Conservation (phyloP, 2,888 invertebrate species). For the Conus canariensis region DNA sequence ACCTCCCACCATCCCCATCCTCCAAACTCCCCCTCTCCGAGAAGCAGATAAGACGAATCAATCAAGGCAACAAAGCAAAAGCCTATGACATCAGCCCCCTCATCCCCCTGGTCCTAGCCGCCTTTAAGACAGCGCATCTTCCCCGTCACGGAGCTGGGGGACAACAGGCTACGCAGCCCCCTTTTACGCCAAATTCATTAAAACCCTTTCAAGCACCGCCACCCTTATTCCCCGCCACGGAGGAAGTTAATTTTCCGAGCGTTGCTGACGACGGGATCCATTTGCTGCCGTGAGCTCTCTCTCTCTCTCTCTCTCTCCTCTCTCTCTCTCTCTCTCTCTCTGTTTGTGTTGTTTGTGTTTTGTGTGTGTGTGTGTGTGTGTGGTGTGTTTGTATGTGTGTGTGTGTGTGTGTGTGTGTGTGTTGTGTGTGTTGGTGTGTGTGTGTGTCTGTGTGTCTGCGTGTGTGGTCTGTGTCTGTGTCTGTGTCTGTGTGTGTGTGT, state of each 20-base stretch:
- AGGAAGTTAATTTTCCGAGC: constrained; percentile 43
- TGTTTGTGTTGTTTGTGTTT: neutral
- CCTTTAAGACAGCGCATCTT: neutral
- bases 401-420: neutral
- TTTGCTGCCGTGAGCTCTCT: constrained; percentile 27
- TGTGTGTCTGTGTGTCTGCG: no score
- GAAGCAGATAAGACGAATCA: constrained; percentile 30
- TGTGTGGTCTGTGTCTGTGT: no score
- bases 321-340: no score
- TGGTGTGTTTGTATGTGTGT: neutral
- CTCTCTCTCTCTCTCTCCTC: no score
- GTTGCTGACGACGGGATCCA: constrained; percentile 40
- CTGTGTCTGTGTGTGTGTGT: neutral
- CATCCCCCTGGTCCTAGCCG: constrained; percentile 13
- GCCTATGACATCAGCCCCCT: constrained; percentile 14
- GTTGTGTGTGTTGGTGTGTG: neutral
- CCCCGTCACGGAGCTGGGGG: constrained; percentile 1
- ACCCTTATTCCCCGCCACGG: constrained; percentile 40
- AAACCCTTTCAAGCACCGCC: constrained; percentile 39
- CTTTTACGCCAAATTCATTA: constrained; percentile 45
- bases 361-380: neutral
- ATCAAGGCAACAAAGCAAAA: constrained; percentile 4
- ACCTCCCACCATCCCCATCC: no score
- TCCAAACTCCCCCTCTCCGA: no score
- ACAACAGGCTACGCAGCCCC: constrained; percentile 41